Conservation (phyloP, 2,888 invertebrate genomes). For the Omphaloscelis lunosa region DNA sequence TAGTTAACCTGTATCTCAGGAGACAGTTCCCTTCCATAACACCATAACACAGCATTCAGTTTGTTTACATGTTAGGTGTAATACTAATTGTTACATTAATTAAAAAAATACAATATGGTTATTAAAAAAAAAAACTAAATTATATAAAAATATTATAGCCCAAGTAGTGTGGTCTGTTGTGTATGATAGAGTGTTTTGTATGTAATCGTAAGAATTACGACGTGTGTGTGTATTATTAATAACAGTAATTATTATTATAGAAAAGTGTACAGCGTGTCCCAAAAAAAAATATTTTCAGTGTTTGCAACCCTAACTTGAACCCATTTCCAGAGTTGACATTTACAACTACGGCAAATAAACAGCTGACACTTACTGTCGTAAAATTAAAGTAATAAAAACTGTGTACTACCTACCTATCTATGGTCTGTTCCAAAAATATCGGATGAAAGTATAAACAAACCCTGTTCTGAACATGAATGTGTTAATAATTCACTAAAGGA, state of each 20-base stretch:
- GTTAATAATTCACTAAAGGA: not conserved
- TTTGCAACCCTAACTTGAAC: constrained; percentile 36
- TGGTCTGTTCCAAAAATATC: not conserved
- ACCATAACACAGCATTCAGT: no score
- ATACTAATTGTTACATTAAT: no score
- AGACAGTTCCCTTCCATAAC: no score
- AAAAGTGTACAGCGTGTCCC: not conserved
- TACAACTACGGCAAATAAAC: constrained; percentile 51
- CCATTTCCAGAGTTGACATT: constrained; percentile 60
- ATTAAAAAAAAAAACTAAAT: no score
- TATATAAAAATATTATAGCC: no score
- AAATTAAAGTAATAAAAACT: constrained; percentile 54
- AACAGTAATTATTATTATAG: not conserved
- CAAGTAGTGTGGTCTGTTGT: no score
- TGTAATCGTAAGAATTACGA: no score
- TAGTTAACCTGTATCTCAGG: no score
- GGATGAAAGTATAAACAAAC: not conserved
- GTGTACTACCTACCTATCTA: not conserved
- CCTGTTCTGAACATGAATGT: not conserved
- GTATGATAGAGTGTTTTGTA: no score
- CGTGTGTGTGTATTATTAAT: no score
- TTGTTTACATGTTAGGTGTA: no score
- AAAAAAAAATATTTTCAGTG: constrained; percentile 25
- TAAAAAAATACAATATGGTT: no score
- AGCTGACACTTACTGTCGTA: constrained; percentile 44